Base-by-base conservation (phyloP, 2,797 vertebrate species). In the Galagoides demidoff region DNA sequence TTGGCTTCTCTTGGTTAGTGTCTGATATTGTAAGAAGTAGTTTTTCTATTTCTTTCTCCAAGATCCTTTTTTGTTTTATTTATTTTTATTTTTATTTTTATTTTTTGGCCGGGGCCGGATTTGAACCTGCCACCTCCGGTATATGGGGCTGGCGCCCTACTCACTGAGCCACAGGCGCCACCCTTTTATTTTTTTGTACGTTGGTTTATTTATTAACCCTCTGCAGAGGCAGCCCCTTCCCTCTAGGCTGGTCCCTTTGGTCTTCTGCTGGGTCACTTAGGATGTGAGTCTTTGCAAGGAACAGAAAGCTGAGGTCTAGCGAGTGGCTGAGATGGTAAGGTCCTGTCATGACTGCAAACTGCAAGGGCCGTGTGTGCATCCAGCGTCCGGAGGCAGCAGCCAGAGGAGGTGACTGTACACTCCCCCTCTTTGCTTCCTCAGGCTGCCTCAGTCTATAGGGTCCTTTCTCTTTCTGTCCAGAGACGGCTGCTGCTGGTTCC, bases 311-410 rank as follows among this genome's bases (percentile, higher is more conserved):
- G 19, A 2, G 37, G n/a, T 25, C 23, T 4, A n/a, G 43, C 14
- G 79, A 37, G 43, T 25, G 79, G 64, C 70, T 52, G 66, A 4
- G 23, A 6, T 13, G 43, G 19, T 2, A 11, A 20, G 14, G 19
- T 7, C 4, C 37, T 17, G 4, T 34, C 43, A 5, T 3, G n/a
- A 12, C 5, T 5, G 77, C 70, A 71, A 49, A 4, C 27, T 17
- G 29, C 43, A 0, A 29, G 37, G 17, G 12, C 34, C 7, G 2
- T 34, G 22, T 39, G 43, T 17, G 2, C 17, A n/a, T 45, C 43
- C 37, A 45, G 61, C 37, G 1, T 0, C 16, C 23, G 0, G 0
- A 5, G 0, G 43, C 20, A 7, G 0, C 27, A 31, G 16, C 66
- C 31, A 0, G 63, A 52, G 0, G 6, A 23, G 25, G 73, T 43